A percentile compares a stretch with the other conserved stretches of the same genome.
These are phyloP conservation scores for Scarus forsteni DNA, from an alignment of 2,797 vertebrate genomes.

Conservation along the genomic window DNA sequence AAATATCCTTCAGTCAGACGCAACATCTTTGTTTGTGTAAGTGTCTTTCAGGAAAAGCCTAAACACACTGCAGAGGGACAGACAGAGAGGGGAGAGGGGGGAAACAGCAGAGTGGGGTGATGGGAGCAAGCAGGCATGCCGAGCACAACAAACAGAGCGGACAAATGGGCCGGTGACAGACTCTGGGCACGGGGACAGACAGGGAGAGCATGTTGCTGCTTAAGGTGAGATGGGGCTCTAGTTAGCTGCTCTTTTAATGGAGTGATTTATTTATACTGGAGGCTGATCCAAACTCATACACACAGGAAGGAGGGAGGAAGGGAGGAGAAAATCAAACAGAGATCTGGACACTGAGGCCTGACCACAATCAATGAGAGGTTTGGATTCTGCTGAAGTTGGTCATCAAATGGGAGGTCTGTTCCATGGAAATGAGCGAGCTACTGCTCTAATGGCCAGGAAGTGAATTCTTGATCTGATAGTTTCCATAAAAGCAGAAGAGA, in stretches of 20 bases:
- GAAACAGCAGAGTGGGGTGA: constrained; percentile 39
- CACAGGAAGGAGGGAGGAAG: neutral
- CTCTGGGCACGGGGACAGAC: constrained; percentile 63
- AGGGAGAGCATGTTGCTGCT: constrained; percentile 59
- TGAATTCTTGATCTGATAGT: constrained; percentile 17
- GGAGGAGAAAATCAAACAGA: constrained; percentile 37
- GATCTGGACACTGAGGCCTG: constrained; percentile 30
- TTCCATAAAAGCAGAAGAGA: constrained; percentile 6
- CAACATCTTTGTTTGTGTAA: constrained; percentile 70
- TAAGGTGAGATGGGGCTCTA: constrained; percentile 55
- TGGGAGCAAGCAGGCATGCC: constrained; percentile 53
- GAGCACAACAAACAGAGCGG: constrained; percentile 69
- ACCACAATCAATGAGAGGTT: constrained; percentile 43
- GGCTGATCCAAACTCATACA: constrained; percentile 42
- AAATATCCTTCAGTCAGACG: constrained; percentile 11
- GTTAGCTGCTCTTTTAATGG: constrained; percentile 54
- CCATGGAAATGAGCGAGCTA: constrained; percentile 30
- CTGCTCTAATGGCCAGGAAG: constrained; percentile 15
- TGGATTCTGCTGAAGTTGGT: constrained; percentile 28
- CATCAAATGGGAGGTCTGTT: constrained; percentile 11
- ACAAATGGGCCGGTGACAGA: constrained; percentile 72
- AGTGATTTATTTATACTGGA: constrained; percentile 54
- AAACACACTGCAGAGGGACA: constrained; percentile 39
- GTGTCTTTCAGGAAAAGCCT: constrained; percentile 47
- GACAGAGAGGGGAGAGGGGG: constrained; percentile 35